Conservation (phyloP, 2,888 invertebrate species). For the Pilophorus perplexus region DNA sequence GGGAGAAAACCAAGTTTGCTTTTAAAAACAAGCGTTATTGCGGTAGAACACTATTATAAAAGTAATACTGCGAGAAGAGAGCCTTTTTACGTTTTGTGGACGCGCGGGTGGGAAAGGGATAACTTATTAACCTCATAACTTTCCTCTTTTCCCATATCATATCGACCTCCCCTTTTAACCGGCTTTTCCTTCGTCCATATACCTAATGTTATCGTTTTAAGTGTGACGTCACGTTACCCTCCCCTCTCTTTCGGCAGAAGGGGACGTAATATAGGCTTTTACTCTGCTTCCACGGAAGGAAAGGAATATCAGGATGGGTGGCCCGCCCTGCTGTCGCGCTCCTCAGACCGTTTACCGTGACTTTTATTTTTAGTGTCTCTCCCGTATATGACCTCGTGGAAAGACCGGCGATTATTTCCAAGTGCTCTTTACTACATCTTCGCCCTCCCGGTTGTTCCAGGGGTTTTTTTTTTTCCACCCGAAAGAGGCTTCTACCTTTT, state of each 20-base stretch:
- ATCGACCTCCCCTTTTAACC: constrained; percentile 16
- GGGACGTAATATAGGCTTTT: constrained; percentile 2
- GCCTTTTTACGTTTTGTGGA: neutral
- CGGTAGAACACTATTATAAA: constrained; percentile 12
- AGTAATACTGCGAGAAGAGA: constrained; percentile 9
- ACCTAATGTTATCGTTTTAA: constrained; percentile 3
- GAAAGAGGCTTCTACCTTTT: too few species aligned
- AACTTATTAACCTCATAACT: constrained; percentile 25
- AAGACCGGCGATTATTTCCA: constrained; percentile 7
- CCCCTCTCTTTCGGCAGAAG: too few species aligned
- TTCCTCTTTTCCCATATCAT: neutral
- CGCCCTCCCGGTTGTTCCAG: neutral
- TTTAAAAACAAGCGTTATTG: constrained; percentile 9
- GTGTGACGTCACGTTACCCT: constrained; percentile 23
- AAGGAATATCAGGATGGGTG: neutral
- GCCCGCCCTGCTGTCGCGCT: too few species aligned
- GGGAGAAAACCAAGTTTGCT: too few species aligned
- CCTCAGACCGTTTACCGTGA: neutral
- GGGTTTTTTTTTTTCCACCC: too few species aligned
- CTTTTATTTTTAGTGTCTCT: constrained; percentile 2
- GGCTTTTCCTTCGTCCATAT: constrained; percentile 1
- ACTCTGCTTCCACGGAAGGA: constrained; percentile 1
- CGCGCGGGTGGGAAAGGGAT: neutral
- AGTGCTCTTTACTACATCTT: constrained; percentile 3
- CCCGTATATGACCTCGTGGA: constrained; percentile 1